Base-by-base conservation (phyloP, 2,888 invertebrate species). In the Ypsolopha sequella region DNA sequence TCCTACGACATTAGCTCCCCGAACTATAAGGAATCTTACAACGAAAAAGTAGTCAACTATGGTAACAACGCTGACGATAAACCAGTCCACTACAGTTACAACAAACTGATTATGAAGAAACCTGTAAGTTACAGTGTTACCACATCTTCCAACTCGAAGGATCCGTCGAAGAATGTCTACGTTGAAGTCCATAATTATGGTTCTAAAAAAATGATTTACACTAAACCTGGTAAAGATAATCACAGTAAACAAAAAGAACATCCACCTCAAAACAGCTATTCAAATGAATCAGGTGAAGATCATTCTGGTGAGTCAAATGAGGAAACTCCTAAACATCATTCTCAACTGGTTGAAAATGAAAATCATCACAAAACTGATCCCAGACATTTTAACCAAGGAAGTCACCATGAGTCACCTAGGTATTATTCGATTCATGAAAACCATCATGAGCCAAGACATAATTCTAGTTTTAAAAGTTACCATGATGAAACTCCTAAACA, bases 1-100 rank as follows among this genome's bases (percentile, higher is more conserved):
- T 64, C 73, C 0, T 81, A 81, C 54, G 81, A 81, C 65, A 76
- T 79, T 34, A 75, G 78, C 58, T 65, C 74, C 1, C 85, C 85
- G 6, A 80, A 75, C 52, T 73, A 79, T 52, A 80, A 78, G 48
- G 84, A 85, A 62, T 77, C 77, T 6, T 70, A 70, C 46, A 77
- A 76, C 53, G 77, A 82, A 65, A 69, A 85, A 62, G 69, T 73
- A 48, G 60, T 81, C 11, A 78, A 69, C 41, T 85, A 81, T 53
- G 79, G 82, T 48, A 84, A 78, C 58, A 68, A 80, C 59, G 78
- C 76, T 1, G 64, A 74, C 49, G 66, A 72, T 1, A 74, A 80
- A 52, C 82, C 82, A 8, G 70, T 77, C 6, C 65, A 65, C 52
- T 68, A 71, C 50, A 68, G 63, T 52, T 82, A 84, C 58, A 72